Conservation (phyloP, 2,888 invertebrate species). For the Melipona beecheii region DNA sequence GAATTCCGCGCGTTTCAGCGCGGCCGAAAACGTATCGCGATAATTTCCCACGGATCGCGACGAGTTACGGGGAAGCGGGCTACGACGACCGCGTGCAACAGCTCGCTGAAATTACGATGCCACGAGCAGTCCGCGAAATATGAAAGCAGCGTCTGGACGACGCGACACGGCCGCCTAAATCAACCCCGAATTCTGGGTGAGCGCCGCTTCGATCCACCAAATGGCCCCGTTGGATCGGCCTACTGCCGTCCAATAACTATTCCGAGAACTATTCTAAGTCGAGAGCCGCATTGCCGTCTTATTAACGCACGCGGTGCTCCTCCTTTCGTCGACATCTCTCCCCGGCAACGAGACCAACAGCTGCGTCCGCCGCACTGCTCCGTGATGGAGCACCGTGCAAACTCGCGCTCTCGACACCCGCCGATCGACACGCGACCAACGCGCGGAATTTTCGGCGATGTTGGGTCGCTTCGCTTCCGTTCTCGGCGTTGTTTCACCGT, state of each 20-base stretch:
- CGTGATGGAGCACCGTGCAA: constrained; percentile 60
- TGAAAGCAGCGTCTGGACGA: constrained; percentile 40
- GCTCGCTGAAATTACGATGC: constrained; percentile 44
- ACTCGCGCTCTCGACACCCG: constrained; percentile 37
- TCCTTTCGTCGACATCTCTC: constrained; percentile 56
- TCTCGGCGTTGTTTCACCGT: too few relatives aligned
- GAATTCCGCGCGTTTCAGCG: constrained; percentile 18
- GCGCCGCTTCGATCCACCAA: constrained; percentile 42
- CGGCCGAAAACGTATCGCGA: constrained; percentile 24
- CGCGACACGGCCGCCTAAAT: constrained; percentile 46
- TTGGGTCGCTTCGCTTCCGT: too few relatives aligned
- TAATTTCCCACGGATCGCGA: constrained; percentile 13
- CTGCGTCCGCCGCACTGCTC: constrained; percentile 63
- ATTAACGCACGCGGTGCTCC: constrained; percentile 73
- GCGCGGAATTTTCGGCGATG: not conserved
- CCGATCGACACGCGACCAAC: not conserved
- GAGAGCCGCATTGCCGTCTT: constrained; percentile 74
- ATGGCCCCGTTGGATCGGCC: constrained; percentile 65
- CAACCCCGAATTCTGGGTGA: constrained; percentile 61
- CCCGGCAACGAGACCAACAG: constrained; percentile 69
- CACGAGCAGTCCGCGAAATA: not conserved
- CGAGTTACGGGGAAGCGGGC: constrained; percentile 9
- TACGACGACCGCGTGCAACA: not conserved
- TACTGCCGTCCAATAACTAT: constrained; percentile 72
- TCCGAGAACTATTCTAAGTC: constrained; percentile 76